Base-by-base conservation (phyloP, 2,888 invertebrate species). In the Phengaris arion region DNA sequence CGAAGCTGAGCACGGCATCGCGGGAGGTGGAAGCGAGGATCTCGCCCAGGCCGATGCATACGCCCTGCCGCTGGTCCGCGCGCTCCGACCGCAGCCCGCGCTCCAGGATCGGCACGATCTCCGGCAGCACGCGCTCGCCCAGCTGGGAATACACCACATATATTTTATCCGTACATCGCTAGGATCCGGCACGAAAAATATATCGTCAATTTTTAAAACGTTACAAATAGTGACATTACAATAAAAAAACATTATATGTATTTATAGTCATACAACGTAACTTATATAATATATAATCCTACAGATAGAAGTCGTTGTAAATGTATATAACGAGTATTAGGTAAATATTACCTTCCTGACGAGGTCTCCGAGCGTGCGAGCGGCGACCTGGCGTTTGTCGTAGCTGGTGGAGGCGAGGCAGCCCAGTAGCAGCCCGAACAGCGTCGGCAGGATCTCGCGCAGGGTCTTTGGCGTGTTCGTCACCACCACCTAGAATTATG, bases 91-190 rank as follows among this genome's bases (percentile, higher is more conserved):
- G 96, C 79, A 99, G 94, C 1, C 99, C 99, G 79, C 96, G 95
- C 91, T 99, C 99, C 80, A 99, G 93, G 85, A 99, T 99, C 0
- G 99, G 99, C 85, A 99, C 98, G 78, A 99, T 99, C 94, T 99
- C 99, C 0, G 99, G 99, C 79, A 99, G 91, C 45, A 99, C 99
- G 77, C 99, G 95, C 92, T 99, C 99, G 8, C 99, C 99, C 76
- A 99, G 94, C 94, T 92, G 79, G 46, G 10, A 69, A 75, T 55
- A 69, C 51, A 54, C 68, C 48, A 72, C 8, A 48, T 6, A 8
- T 54, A 35, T n/a, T 74, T 55, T 48, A 3, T 6, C 8, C 8
- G 8, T 4, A 48, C 48, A 48, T 7, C 48, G 48, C 48, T n/a
- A n/a, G n/a, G n/a, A n/a, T 48, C 35, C 35, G 0, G 35, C 35